Evolutionary conservation across 1,140 invertebrate genomes (phyloP).

Genomic region (Trypoxylus dichotomus): DNA sequence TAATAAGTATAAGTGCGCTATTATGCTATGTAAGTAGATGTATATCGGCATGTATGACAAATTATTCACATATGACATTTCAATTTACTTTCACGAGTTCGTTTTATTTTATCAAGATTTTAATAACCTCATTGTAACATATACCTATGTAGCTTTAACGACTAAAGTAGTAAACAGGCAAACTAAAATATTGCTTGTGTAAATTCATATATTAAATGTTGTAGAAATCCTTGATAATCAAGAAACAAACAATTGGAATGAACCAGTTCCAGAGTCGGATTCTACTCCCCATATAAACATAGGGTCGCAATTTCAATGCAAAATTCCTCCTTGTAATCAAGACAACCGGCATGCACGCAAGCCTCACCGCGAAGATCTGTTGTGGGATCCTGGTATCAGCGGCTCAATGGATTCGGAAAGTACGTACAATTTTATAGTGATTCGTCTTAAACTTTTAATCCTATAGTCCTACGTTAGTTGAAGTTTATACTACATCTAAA

Average conservation of each 20-base stretch:
- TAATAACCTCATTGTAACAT: no score
- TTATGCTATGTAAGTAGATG: no score
- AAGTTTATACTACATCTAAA: background rate
- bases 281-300: slow-evolving; percentile 81
- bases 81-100: no score
- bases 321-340: slow-evolving; percentile 57
- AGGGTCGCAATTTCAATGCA: slow-evolving; percentile 85
- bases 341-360: slow-evolving; percentile 51
- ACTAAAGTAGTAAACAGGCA: background rate
- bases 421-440: slow-evolving; percentile 49
- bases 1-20: no score
- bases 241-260: slow-evolving; percentile 44
- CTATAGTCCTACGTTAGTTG: background rate
- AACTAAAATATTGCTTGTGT: background rate
- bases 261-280: slow-evolving; percentile 57
- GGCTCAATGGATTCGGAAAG: slow-evolving; percentile 75
- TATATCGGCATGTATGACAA: no score
- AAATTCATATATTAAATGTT: slow-evolving; percentile 14
- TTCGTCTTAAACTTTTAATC: background rate
- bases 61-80: no score
- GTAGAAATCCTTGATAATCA: slow-evolving; percentile 40
- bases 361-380: slow-evolving; percentile 67
- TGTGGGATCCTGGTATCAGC: slow-evolving; percentile 84
- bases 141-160: no score
- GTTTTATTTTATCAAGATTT: no score